Evolutionary conservation across 2,113 vertebrate species (phyloP), one percentile per base, ranked within the genome.

Genomic region (Archilochus colubris): DNA sequence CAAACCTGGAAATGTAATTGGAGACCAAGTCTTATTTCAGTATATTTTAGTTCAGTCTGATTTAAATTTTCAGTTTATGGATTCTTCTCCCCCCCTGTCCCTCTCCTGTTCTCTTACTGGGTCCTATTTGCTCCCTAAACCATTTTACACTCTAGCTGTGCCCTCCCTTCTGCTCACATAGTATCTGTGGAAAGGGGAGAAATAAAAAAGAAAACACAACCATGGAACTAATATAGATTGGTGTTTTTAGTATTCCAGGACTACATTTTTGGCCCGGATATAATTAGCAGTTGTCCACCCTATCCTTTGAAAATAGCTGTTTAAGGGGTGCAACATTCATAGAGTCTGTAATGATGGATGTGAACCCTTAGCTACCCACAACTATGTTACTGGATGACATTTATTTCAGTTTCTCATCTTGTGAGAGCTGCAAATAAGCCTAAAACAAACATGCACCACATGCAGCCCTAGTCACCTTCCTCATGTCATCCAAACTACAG

Each of bases 61-160:
- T 7, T 75, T 55, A 67, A 73, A 31, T 43, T 30, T 82, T 76
- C 67, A 88, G 25, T 31, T 22, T 50, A 78, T 8, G 19, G 27
- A 73, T 58, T 82, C 54, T 62, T 58, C 43, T 46, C 84, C 23
- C 30, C 48, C 36, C 36, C 36, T 38, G 36, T 38, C 8, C 36
- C 36, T 38, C 36, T 38, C 36, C 36, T 38, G 36, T 38, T 38
- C 2, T 36, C 23, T 48, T 76, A 72, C 3, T n/a, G 14, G 27
- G 10, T 73, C 57, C 13, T 50, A 33, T 51, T 73, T 40, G 10
- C 23, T 5, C 40, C 15, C 18, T 7, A 78, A 92, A 74, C 13
- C 24, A 33, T 44, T 63, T 54, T 21, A 43, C 0, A 0, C 50
- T 82, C 30, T 21, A 66, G 50, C 30, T 33, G 31, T 0, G 0